Evolutionary conservation across 2,888 invertebrate genomes (phyloP).

Genomic region (Drosophila sordidula): DNA sequence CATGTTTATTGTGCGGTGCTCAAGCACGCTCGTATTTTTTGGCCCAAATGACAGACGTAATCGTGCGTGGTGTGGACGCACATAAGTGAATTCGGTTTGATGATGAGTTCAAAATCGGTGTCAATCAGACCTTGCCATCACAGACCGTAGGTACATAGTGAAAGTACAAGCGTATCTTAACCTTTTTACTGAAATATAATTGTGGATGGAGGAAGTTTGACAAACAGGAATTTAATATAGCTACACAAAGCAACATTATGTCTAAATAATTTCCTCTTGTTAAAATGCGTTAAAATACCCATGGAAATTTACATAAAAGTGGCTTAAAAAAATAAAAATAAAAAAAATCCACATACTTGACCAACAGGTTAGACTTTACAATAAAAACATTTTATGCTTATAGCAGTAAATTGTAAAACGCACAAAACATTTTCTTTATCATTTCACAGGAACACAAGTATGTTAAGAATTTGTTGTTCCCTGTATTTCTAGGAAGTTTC

Average conservation of each 20-base stretch:
- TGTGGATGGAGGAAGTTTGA: background rate
- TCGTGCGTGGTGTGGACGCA: slow-evolving; percentile 26
- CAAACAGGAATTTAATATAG: background rate
- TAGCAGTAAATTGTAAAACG: too few species aligned
- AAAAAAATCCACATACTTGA: too few species aligned
- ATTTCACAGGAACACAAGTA: too few species aligned
- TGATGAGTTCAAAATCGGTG: slow-evolving; percentile 39
- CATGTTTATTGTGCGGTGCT: slow-evolving; percentile 13
- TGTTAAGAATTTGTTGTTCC: too few species aligned
- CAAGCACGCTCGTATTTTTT: slow-evolving; percentile 34
- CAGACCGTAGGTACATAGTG: slow-evolving; percentile 4
- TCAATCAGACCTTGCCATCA: slow-evolving; percentile 21
- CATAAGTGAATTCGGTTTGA: slow-evolving; percentile 21
- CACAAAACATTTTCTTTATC: too few species aligned
- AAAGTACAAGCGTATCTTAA: slow-evolving; percentile 22
- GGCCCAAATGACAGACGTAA: slow-evolving; percentile 47
- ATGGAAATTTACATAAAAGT: background rate
- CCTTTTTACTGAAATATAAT: background rate
- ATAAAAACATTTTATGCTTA: too few species aligned
- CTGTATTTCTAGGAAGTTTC: too few species aligned
- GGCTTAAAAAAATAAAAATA: too few species aligned
- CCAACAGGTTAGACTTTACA: too few species aligned
- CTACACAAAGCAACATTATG: background rate
- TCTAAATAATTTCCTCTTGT: background rate
- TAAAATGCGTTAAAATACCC: background rate